Base-by-base conservation (phyloP, 2,113 vertebrate genomes). In the Polypterus senegalus region DNA sequence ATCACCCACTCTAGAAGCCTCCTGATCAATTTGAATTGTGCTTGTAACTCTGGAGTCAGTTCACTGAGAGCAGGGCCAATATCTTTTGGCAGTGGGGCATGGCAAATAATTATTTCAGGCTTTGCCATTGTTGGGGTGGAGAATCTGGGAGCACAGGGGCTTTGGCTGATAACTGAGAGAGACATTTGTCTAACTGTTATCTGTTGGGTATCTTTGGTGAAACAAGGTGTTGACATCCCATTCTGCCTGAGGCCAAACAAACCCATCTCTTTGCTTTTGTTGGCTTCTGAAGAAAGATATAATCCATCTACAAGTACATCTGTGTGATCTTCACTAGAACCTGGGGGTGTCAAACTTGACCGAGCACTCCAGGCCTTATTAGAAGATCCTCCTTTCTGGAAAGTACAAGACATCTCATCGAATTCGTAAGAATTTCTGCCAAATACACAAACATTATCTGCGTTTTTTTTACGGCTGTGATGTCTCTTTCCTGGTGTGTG, bases 1-100 rank as follows among this genome's bases (percentile, higher is more conserved):
- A 93, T 76, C 92, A 97, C 92, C 94, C 96, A 98, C 67, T 94
- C 94, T 63, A 98, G 76, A 60, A 97, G 73, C 68, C 86, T 81
- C 59, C 81, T 78, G 54, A 89, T 72, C 58, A 47, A 66, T 57
- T 74, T 83, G 64, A 87, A 87, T 47, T 69, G 78, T 46, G 58
- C 73, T 6, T 74, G 73, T 9, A 93, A 51, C 47, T 76, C 71
- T 44, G 78, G 43, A 54, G 85, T 69, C 46, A 89, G 64, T 11
- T 89, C 86, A 57, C 88, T 79, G 77, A 64, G 72, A n/a, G 72
- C 83, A 48, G 74, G 63, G 56, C 57, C 68, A 54, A 76, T 69
- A 62, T 66, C 73, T 11, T 63, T 46, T 9, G 62, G 65, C 5
- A 65, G 63, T 4, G 66, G 64, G 2, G 65, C 66, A 56, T 64